Percentiles rank a stretch among this genome's conserved stretches.
Conservation (phyloP, 2,797 vertebrate species). For the Spizella passerina region DNA sequence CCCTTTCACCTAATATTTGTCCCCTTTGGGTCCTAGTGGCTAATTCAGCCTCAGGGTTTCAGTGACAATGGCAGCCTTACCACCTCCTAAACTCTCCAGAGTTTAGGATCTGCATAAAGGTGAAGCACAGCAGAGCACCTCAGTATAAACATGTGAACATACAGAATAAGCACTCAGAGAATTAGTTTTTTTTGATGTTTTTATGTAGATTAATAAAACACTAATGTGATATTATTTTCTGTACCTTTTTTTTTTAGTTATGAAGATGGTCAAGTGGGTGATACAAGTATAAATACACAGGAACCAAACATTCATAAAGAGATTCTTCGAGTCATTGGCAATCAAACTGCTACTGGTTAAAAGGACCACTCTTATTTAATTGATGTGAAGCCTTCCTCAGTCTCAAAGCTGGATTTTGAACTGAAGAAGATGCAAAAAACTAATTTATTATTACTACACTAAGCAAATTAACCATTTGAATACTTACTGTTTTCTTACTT, state of each 20-base stretch:
- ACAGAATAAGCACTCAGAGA: background rate
- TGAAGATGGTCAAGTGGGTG: constrained; percentile 91
- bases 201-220: background rate
- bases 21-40: background rate
- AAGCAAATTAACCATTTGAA: constrained; percentile 81
- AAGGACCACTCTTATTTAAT: constrained; percentile 67
- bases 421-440: constrained; percentile 78
- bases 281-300: constrained; percentile 90
- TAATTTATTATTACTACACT: constrained; percentile 78
- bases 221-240: constrained; percentile 36
- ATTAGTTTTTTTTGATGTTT: background rate
- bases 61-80: background rate
- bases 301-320: constrained; percentile 88
- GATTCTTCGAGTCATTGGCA: constrained; percentile 91
- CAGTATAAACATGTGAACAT: background rate
- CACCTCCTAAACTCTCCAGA: background rate
- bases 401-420: constrained; percentile 90
- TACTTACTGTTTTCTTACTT: constrained; percentile 80
- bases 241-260: constrained; percentile 75
- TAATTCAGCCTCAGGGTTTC: background rate
- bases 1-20: background rate
- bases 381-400: constrained; percentile 76
- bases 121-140: background rate
- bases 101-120: background rate
- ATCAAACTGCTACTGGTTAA: constrained; percentile 91